A percentile compares a stretch with the other conserved stretches of the same genome.
Conservation (phyloP, 2,888 invertebrate genomes). For the Caenorhabditis macrosperma region DNA sequence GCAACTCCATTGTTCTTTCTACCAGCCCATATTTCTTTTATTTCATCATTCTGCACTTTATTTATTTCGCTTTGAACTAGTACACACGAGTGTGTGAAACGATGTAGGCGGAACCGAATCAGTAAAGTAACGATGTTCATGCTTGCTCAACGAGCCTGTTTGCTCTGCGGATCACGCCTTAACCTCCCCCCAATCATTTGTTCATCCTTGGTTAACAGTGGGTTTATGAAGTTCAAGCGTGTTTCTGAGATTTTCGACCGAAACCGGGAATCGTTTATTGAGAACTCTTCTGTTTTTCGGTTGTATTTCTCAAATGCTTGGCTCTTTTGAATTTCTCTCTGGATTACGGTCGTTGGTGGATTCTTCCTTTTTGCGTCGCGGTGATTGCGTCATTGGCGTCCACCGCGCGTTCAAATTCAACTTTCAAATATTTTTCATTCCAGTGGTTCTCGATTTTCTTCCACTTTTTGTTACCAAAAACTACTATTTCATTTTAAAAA, state of each 20-base stretch:
- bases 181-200: conserved; percentile 34
- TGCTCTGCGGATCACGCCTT: conserved; percentile 36
- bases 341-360: conserved; percentile 12
- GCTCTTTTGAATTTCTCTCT: background rate
- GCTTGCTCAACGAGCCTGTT: conserved; percentile 45
- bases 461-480: background rate
- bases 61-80: background rate
- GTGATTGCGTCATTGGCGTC: conserved; percentile 5
- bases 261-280: background rate
- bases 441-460: background rate
- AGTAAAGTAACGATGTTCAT: conserved; percentile 49
- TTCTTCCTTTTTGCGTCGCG: background rate
- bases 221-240: conserved; percentile 49
- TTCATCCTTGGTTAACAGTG: conserved; percentile 44
- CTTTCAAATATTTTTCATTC: background rate
- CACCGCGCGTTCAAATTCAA: background rate
- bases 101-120: conserved; percentile 1
- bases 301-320: background rate
- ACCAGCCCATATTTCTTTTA: too few relatives aligned
- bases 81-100: conserved; percentile 18
- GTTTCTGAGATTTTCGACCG: conserved; percentile 19
- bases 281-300: background rate
- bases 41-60: background rate
- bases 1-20: too few relatives aligned
- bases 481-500: background rate